Evolutionary conservation across 2,888 invertebrate genomes (phyloP).

Genomic region (Melolontha melolontha): DNA sequence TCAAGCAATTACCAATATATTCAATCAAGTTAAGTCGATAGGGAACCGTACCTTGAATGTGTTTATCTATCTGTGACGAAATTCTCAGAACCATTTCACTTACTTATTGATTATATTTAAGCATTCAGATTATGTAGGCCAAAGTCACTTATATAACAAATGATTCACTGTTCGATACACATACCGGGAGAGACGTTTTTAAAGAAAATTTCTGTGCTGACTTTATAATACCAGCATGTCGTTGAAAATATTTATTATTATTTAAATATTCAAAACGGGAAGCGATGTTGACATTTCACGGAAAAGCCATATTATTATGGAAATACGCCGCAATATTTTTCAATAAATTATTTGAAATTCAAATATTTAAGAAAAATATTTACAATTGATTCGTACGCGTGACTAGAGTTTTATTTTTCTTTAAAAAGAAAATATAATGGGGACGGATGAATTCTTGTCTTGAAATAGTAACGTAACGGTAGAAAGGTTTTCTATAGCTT

Average conservation of each 20-base stretch:
- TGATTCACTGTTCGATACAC: too few species aligned
- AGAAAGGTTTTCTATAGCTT: too few species aligned
- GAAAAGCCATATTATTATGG: slow-evolving; percentile 38
- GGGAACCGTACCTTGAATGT: slow-evolving; percentile 8
- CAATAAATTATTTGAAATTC: slow-evolving; percentile 40
- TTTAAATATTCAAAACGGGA: slow-evolving; percentile 34
- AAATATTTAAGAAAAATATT: slow-evolving; percentile 39
- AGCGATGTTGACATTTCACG: slow-evolving; percentile 36
- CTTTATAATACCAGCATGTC: slow-evolving; percentile 3
- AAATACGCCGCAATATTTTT: slow-evolving; percentile 27
- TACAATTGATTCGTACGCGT: slow-evolving; percentile 35
- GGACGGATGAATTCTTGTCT: too few species aligned
- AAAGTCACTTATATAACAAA: neutral
- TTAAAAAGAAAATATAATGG: neutral
- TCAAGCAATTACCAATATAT: slow-evolving; percentile 25
- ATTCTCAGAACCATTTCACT: slow-evolving; percentile 8
- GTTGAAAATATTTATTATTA: slow-evolving; percentile 25
- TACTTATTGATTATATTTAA: slow-evolving; percentile 14
- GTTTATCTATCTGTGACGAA: slow-evolving; percentile 16
- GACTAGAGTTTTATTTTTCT: slow-evolving; percentile 9
- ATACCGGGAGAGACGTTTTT: too few species aligned
- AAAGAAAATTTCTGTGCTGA: too few species aligned
- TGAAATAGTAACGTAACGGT: too few species aligned
- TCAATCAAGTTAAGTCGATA: slow-evolving; percentile 27
- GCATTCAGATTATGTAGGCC: neutral